Conservation (phyloP, 2,888 invertebrate genomes). For the Leptothorax acervorum region DNA sequence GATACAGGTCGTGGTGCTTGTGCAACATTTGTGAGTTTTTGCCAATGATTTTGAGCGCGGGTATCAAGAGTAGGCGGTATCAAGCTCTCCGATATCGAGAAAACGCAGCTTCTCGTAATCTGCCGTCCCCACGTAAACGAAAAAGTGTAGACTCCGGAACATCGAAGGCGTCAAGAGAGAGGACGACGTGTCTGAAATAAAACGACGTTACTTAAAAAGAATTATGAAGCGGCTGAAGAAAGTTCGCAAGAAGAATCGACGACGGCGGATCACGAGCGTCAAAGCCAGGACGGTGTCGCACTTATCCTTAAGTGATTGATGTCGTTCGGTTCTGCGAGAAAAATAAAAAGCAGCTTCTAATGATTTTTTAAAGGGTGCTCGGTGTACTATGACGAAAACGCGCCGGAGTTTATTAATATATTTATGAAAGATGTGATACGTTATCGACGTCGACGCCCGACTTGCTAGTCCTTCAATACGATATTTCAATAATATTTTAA, state of each 20-base stretch:
- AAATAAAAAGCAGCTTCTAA: conserved; percentile 55
- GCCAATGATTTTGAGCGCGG: neutral
- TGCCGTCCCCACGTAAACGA: conserved; percentile 29
- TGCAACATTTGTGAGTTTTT: conserved; percentile 16
- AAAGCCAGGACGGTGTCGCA: conserved; percentile 71
- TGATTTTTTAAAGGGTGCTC: conserved; percentile 72
- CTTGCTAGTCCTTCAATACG: neutral
- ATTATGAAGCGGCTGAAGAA: conserved; percentile 70
- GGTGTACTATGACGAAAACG: conserved; percentile 55
- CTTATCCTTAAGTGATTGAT: conserved; percentile 76
- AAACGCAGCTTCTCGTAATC: conserved; percentile 28
- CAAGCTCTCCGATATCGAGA: neutral
- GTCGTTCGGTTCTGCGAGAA: conserved; percentile 57
- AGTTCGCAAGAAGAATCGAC: conserved; percentile 70
- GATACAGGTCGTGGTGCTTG: neutral
- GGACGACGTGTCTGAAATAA: conserved; percentile 54
- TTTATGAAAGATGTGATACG: conserved; percentile 53
- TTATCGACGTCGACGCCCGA: neutral
- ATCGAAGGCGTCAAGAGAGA: conserved; percentile 44
- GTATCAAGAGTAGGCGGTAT: neutral
- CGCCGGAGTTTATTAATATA: conserved; percentile 59
- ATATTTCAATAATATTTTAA: neutral
- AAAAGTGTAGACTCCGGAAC: conserved; percentile 30
- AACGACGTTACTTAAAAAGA: conserved; percentile 67
- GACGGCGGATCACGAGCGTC: conserved; percentile 71